Evolutionary conservation across 2,797 vertebrate genomes (phyloP).

Genomic region (Muscicapa striata): DNA sequence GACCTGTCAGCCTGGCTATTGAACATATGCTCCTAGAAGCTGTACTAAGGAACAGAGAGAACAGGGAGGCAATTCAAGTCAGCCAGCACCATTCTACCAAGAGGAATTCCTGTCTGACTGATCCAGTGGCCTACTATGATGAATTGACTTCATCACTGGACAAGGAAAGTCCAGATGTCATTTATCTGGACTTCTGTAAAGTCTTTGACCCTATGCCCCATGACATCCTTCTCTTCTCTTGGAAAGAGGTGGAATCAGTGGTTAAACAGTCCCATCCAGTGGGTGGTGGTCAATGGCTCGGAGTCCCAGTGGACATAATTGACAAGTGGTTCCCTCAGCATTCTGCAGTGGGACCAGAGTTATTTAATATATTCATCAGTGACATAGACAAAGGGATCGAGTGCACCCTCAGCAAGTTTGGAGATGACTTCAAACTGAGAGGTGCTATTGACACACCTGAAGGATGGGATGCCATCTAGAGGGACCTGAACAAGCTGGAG

Average conservation of each 20-base stretch:
- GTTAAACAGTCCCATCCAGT: neutral
- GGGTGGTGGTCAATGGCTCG: accelerated
- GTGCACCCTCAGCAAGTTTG: neutral
- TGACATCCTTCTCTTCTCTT: neutral
- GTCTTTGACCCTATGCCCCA: neutral
- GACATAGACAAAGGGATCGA: accelerated
- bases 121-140: neutral
- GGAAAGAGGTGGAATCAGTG: neutral
- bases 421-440: neutral
- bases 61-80: neutral
- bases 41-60: neutral
- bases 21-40: neutral
- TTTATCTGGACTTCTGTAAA: neutral
- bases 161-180: neutral
- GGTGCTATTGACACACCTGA: neutral
- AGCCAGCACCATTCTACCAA: neutral
- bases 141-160: neutral
- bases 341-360: accelerated
- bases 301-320: neutral
- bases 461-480: neutral
- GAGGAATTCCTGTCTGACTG: neutral
- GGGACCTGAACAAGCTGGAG: neutral
- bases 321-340: neutral
- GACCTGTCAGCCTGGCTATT: neutral
- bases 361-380: neutral